These are phyloP conservation scores for Leptatherina wallacei DNA, from an alignment of 2,797 vertebrate species.

Conservation along the genomic window DNA sequence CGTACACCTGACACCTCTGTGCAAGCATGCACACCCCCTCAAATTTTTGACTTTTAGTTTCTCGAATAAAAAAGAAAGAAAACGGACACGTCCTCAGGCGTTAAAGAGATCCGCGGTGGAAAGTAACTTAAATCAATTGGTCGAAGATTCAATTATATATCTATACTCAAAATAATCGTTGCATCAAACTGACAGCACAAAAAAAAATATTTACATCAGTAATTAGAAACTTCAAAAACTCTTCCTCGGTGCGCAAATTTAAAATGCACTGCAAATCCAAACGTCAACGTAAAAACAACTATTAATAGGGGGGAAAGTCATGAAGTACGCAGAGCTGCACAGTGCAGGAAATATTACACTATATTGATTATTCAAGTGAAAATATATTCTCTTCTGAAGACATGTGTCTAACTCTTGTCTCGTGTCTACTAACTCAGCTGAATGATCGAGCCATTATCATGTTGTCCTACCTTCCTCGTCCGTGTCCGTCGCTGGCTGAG, in stretches of 20 bases:
- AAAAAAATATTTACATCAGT: not conserved
- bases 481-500: constrained; percentile 78
- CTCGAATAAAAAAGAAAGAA: not conserved
- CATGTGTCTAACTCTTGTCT: not conserved
- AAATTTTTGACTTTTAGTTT: constrained; percentile 16
- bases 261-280: not conserved
- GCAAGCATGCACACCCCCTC: constrained; percentile 28
- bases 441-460: constrained; percentile 37
- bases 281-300: constrained; percentile 4
- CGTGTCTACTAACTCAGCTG: constrained; percentile 21
- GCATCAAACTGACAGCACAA: not conserved
- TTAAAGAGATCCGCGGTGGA: not conserved
- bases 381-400: constrained; percentile 19
- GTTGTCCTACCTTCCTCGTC: constrained; percentile 84
- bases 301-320: constrained; percentile 45
- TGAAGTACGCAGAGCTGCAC: constrained; percentile 32
- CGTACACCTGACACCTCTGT: constrained; percentile 73
- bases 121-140: constrained; percentile 13
- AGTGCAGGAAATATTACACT: not conserved
- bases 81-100: constrained; percentile 27
- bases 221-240: constrained; percentile 39
- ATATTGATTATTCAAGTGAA: not conserved
- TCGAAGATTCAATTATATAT: too few species aligned
- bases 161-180: not conserved
- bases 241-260: not conserved